These are phyloP conservation scores for Mustela nigripes DNA, from an alignment of 2,113 vertebrate genomes.

Conservation along the genomic window DNA sequence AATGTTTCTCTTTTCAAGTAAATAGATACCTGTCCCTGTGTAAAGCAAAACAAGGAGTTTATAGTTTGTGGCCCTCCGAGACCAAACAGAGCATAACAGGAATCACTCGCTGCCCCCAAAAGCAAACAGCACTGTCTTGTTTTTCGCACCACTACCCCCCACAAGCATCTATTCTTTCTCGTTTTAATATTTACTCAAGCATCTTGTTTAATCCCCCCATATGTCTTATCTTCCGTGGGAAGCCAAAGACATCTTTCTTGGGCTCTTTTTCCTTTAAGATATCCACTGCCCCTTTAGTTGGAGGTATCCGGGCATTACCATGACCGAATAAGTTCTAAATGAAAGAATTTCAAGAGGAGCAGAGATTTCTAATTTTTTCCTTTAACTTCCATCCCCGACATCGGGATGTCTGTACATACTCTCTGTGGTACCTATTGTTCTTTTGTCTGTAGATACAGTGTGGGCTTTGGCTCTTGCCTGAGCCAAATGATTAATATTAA, in stretches of 20 bases:
- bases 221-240: neutral
- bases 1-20: neutral
- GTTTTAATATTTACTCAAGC: neutral
- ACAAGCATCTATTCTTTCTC: neutral
- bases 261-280: neutral
- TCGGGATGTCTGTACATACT: neutral
- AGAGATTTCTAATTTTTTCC: neutral
- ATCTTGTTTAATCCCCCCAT: neutral
- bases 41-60: neutral
- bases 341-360: neutral
- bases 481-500: neutral
- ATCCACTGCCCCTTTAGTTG: neutral
- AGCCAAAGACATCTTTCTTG: neutral
- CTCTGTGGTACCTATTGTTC: neutral
- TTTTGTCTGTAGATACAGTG: neutral
- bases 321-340: neutral
- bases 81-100: neutral
- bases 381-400: neutral
- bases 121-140: neutral
- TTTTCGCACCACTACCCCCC: neutral
- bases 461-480: neutral
- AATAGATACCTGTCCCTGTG: neutral
- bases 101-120: fast-evolving
- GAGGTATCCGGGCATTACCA: neutral
- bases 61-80: neutral